These are phyloP conservation scores for Dusona sp. DNA, from an alignment of 2,888 invertebrate species.

Conservation along the genomic window DNA sequence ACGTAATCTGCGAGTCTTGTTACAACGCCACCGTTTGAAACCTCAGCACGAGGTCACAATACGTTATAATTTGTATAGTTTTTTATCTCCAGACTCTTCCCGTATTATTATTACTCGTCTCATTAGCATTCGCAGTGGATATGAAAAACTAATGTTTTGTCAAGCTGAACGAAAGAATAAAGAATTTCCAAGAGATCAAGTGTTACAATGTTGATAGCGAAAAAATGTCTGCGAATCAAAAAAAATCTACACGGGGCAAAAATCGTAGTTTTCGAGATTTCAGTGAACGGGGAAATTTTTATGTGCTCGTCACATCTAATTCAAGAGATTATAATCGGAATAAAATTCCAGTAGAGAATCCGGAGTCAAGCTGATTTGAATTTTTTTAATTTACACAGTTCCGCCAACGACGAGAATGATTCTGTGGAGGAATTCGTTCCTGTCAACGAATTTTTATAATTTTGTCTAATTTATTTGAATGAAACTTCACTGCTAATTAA, in stretches of 20 bases:
- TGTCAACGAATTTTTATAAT: background rate
- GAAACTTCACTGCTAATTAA: background rate
- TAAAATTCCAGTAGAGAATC: slow-evolving; percentile 16
- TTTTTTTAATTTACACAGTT: background rate
- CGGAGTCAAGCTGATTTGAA: background rate
- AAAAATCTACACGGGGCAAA: background rate
- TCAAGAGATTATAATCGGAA: slow-evolving; percentile 32
- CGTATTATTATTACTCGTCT: slow-evolving; percentile 35
- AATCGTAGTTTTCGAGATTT: background rate
- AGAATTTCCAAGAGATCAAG: background rate
- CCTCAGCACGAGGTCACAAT: slow-evolving; percentile 42
- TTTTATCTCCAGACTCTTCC: slow-evolving; percentile 34
- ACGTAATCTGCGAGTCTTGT: slow-evolving; percentile 36
- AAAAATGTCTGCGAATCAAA: background rate
- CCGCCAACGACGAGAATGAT: slow-evolving; percentile 7
- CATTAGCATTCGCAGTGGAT: slow-evolving; percentile 49
- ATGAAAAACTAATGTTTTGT: slow-evolving; percentile 38
- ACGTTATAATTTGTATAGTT: slow-evolving; percentile 36
- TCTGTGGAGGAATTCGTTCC: background rate
- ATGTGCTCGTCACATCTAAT: slow-evolving; percentile 16
- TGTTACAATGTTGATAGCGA: background rate
- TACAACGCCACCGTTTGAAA: slow-evolving; percentile 41
- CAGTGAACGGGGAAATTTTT: slow-evolving; percentile 20
- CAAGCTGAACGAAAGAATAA: slow-evolving; percentile 22
- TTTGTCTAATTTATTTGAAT: background rate